Evolutionary conservation across 2,113 vertebrate genomes (phyloP), one percentile per base, ranked within the genome.

Genomic region (Dromaius novaehollandiae): DNA sequence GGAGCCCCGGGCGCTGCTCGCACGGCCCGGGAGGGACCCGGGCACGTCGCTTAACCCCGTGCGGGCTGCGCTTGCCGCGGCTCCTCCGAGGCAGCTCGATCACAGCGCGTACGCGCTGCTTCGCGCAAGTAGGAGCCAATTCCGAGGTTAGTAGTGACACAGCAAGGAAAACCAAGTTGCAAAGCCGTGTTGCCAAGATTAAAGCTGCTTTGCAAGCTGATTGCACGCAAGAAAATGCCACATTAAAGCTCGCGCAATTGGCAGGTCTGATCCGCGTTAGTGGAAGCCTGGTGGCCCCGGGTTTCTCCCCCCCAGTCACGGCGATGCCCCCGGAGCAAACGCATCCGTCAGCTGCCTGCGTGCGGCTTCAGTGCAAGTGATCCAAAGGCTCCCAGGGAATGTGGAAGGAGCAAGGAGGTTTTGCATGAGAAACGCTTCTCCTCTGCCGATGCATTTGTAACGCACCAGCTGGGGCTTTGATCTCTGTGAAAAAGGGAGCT

Each of bases 131-230:
- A 28, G 8, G 51, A 50, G 46, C 9, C 19, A 82, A 2, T 75
- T 86, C 66, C 25, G 83, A 19, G 18, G 19, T 1, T 9, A 50
- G 74, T 51, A 7, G 28, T 30, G 86, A 70, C 20, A 51, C 84
- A 0, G 15, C 51, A 0, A 46, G n/a, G 86, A 42, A 40, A 24
- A 6, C 7, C 18, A 15, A 32, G 46, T 6, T 22, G 16, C 5
- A 5, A 0, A 58, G 56, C 56, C 55, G 14, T 8, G 28, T 30
- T 0, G 1, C 22, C 2, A 42, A 42, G 32, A 18, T 50, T 22
- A 7, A 20, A 68, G 63, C 61, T 7, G 36, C 0, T 24, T 24
- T 9, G 4, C 3, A 42, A 55, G 61, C 61, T 5, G 60, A 7
- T 8, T 1, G 81, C 48, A 0, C 7, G 9, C 28, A 2, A 3